Base-by-base conservation (phyloP, 2,797 vertebrate species). In the Phyllotis vaccarum region DNA sequence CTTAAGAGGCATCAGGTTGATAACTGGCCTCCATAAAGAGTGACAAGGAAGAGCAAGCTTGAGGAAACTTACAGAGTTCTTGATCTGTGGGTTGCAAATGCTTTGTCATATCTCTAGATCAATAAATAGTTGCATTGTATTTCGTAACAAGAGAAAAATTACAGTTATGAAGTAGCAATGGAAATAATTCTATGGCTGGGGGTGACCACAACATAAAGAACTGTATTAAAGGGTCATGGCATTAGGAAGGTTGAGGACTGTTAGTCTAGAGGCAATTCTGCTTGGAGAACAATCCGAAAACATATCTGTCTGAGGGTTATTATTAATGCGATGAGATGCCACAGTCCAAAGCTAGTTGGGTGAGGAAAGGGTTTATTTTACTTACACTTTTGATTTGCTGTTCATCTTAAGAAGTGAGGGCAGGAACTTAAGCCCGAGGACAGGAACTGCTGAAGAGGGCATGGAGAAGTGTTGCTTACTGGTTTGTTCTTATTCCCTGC, bases 211-310 rank as follows among this genome's bases (percentile, higher is more conserved):
- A 21, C 29, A 22, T 34, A 29, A 85, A 11, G 82, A 83, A 6
- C 31, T 46, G 19, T 34, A n/a, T 21, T 49, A 22, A 46, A 83
- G 43, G 46, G 11, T n/a, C 1, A 1, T 19, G 7, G 43, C 10
- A 9, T 49, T 49, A 49, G 17, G 29, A 85, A 49, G 29, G 43
- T 46, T 34, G 40, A 34, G 60, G 49, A 58, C 29, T 60, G 66
- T 11, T 54, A 31, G 29, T 70, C 24, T 87, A 43, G 81, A 76
- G 72, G 22, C 24, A 92, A 43, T 27, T 82, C 22, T 24, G 27
- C 19, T 82, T 29, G 80, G 40, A 81, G n/a, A 95, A 66, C 13
- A 46, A 68, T 62, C 90, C n/a, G 21, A 96, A 91, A 58, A 88
- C 2, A 43, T 40, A 34, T 75, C 17, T 85, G 60, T 49, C 5